phyloP scores from a whole-genome alignment of 2,113 vertebrate species.

The Myrmecophaga tridactyla region DNA sequence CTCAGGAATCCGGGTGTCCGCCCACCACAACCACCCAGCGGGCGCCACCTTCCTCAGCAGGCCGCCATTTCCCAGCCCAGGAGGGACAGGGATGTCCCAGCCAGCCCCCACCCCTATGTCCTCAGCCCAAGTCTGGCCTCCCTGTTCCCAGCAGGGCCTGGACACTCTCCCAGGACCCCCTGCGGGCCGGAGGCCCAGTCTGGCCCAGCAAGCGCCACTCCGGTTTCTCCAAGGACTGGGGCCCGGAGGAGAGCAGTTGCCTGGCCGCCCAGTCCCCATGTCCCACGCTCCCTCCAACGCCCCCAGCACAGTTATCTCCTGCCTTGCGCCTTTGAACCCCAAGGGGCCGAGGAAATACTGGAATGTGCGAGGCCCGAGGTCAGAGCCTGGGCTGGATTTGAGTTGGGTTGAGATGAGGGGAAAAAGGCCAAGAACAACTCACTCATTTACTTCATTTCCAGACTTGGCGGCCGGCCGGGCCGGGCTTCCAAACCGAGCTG shows the following conservation, averaged over 20 bases:
- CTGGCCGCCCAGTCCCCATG: slow-evolving; percentile 33
- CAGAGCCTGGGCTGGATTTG: slow-evolving; percentile 82
- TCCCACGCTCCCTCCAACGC: slow-evolving; percentile 60
- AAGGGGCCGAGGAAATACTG: slow-evolving; percentile 78
- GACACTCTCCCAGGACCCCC: background rate
- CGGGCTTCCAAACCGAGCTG: slow-evolving; percentile 80
- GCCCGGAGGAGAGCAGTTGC: slow-evolving; percentile 26
- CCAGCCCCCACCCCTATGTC: background rate
- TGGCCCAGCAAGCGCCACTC: background rate
- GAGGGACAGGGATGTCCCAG: background rate
- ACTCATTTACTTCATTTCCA: slow-evolving; percentile 86
- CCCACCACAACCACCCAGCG: background rate
- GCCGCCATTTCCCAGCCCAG: slow-evolving; percentile 33
- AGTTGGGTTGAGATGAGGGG: slow-evolving; percentile 81
- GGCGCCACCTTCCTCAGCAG: slow-evolving; percentile 42
- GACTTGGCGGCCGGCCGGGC: slow-evolving; percentile 84
- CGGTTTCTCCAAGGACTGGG: background rate
- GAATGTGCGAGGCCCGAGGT: slow-evolving; percentile 83
- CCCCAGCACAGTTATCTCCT: slow-evolving; percentile 74
- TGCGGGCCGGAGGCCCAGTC: background rate
- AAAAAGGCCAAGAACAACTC: slow-evolving; percentile 86
- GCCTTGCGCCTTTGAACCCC: slow-evolving; percentile 74
- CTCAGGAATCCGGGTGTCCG: slow-evolving; percentile 58
- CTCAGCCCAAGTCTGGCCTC: background rate
- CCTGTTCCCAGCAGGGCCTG: background rate